A percentile compares a stretch with the other conserved stretches of the same genome.
Evolutionary conservation across 2,888 invertebrate species (phyloP).

Genomic region (Spodoptera littoralis): DNA sequence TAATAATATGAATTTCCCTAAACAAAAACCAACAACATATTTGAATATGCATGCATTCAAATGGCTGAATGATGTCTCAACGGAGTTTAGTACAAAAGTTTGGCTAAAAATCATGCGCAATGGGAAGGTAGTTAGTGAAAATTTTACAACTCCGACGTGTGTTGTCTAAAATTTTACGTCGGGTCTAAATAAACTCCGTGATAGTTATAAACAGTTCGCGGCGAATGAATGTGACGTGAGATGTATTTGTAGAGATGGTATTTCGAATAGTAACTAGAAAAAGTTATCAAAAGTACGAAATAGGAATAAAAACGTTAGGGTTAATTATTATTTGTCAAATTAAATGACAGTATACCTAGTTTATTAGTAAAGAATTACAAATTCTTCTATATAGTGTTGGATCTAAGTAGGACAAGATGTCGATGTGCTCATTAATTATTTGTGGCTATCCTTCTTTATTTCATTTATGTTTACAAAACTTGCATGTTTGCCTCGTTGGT

Average conservation of each 20-base stretch:
- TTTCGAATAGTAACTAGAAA: background rate
- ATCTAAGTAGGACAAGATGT: no score
- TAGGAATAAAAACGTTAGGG: background rate
- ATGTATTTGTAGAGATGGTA: slow-evolving; percentile 1
- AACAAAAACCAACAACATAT: slow-evolving; percentile 67
- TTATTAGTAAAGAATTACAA: no score
- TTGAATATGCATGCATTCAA: slow-evolving; percentile 80
- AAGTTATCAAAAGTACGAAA: background rate
- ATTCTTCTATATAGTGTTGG: no score
- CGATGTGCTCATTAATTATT: no score
- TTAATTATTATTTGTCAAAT: no score
- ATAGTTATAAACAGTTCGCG: slow-evolving; percentile 34
- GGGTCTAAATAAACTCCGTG: slow-evolving; percentile 36
- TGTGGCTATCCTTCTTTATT: no score
- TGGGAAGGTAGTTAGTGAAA: slow-evolving; percentile 68
- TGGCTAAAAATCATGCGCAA: slow-evolving; percentile 79
- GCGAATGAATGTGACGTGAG: slow-evolving; percentile 6
- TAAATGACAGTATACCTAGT: no score
- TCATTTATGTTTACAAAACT: no score
- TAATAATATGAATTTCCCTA: slow-evolving; percentile 4
- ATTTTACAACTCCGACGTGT: slow-evolving; percentile 74
- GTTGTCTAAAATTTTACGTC: slow-evolving; percentile 61
- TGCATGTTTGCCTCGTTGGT: no score
- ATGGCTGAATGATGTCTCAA: slow-evolving; percentile 68
- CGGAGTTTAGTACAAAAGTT: slow-evolving; percentile 75